Conservation (phyloP, 1,140 invertebrate species). For the Leptopilina boulardi region DNA sequence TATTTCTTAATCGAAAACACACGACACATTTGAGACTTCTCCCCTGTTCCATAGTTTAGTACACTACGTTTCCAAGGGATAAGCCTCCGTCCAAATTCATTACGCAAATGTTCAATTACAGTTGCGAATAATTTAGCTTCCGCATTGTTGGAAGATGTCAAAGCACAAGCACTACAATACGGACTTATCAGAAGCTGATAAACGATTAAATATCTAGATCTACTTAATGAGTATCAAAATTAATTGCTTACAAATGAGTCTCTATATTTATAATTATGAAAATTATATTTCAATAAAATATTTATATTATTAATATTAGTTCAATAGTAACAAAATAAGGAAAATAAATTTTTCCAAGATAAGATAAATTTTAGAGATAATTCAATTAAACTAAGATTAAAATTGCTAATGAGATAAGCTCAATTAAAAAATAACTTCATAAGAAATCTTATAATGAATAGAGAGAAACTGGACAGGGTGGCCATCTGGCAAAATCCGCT, state of each 20-base stretch:
- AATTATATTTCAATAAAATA: too few species aligned
- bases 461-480: not conserved
- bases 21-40: not conserved
- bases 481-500: conserved; percentile 12
- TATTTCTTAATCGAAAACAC: not conserved
- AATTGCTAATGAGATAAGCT: conserved; percentile 5
- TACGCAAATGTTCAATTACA: conserved; percentile 25
- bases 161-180: conserved; percentile 23
- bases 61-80: conserved; percentile 10
- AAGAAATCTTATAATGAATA: conserved; percentile 18
- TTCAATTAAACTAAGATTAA: conserved; percentile 4
- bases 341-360: not conserved
- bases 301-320: too few species aligned
- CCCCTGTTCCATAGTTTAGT: conserved; percentile 12
- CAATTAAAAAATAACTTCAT: conserved; percentile 15
- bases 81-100: conserved; percentile 18
- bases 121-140: conserved; percentile 31
- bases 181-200: conserved; percentile 14
- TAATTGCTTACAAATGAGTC: not conserved
- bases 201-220: conserved; percentile 4
- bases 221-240: not conserved
- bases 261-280: too few species aligned
- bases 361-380: not conserved
- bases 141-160: conserved; percentile 28
- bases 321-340: too few species aligned